A percentile compares a stretch with the other conserved stretches of the same genome.
Evolutionary conservation across 1,140 invertebrate genomes (phyloP).

Genomic region (Megalopta genalis): DNA sequence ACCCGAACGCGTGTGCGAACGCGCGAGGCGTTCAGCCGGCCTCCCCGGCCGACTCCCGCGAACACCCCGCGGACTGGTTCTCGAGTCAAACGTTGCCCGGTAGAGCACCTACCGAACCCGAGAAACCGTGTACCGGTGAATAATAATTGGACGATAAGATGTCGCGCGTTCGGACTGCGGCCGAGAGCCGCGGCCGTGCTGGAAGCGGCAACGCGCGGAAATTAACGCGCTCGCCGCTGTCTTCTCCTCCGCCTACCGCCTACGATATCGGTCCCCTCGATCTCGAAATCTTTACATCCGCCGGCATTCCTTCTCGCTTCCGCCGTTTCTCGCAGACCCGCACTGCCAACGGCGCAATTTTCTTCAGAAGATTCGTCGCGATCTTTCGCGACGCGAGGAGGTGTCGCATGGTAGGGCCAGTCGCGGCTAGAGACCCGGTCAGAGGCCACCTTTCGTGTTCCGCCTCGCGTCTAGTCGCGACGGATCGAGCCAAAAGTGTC

Average conservation of each 20-base stretch:
- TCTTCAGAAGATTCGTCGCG: not conserved
- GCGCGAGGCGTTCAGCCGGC: too few relatives aligned
- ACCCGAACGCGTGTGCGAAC: slow-evolving; percentile 1
- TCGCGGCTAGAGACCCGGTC: too few relatives aligned
- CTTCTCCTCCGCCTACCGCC: not conserved
- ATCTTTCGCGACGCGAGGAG: not conserved
- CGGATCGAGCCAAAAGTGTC: too few relatives aligned
- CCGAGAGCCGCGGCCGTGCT: not conserved
- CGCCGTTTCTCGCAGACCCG: not conserved
- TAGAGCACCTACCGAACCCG: slow-evolving; percentile 23
- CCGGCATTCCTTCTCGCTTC: not conserved
- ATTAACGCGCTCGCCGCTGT: slow-evolving; percentile 16
- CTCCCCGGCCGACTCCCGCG: not conserved
- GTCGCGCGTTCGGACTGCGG: slow-evolving; percentile 1
- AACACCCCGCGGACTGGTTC: slow-evolving; percentile 10
- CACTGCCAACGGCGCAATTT: not conserved
- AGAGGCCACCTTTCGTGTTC: too few relatives aligned
- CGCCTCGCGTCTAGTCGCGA: too few relatives aligned
- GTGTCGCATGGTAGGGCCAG: too few relatives aligned
- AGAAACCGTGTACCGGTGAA: slow-evolving; percentile 37
- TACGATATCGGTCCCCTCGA: not conserved
- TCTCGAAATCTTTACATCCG: not conserved
- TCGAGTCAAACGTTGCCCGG: slow-evolving; percentile 2
- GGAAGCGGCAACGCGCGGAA: not conserved
- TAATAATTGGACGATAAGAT: slow-evolving; percentile 57